phyloP scores from a whole-genome alignment of 2,888 invertebrate species.

The Volucella inflata region DNA sequence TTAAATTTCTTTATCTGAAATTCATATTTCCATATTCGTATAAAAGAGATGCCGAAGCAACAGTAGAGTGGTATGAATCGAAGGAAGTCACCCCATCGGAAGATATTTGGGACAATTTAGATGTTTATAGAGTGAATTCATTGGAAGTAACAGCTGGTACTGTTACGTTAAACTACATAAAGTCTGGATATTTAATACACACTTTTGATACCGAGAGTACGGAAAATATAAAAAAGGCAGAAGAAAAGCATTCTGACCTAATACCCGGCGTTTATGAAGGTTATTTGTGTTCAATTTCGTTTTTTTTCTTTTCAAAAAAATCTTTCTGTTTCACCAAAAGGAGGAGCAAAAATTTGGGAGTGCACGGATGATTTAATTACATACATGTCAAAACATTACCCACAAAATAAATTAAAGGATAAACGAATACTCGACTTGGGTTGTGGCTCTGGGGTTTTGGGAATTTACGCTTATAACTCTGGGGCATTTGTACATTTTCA shows the following conservation, averaged over 20 bases:
- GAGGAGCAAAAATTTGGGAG: constrained; percentile 98
- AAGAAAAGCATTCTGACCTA: constrained; percentile 89
- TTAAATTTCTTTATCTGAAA: not conserved
- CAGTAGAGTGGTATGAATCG: constrained; percentile 79
- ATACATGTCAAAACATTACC: constrained; percentile 85
- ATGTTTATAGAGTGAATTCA: constrained; percentile 80
- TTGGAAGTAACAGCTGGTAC: constrained; percentile 76
- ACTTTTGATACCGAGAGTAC: constrained; percentile 74
- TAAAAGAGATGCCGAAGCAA: constrained; percentile 13
- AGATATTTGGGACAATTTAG: constrained; percentile 77
- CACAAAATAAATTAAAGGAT: constrained; percentile 82
- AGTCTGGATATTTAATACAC: constrained; percentile 79
- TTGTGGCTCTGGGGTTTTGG: constrained; percentile 95
- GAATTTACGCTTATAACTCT: constrained; percentile 89
- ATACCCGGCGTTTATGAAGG: constrained; percentile 92
- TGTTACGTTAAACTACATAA: constrained; percentile 77
- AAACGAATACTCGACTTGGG: constrained; percentile 93
- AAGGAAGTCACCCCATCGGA: constrained; percentile 76
- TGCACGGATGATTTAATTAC: constrained; percentile 92
- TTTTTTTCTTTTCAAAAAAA: not conserved
- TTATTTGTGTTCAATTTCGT: constrained; percentile 77
- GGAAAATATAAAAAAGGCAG: constrained; percentile 84
- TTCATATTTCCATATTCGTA: not conserved
- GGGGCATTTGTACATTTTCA: constrained; percentile 93
- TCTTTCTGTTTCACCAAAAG: constrained; percentile 83